Percentiles rank a stretch among this genome's conserved stretches.
Conservation (phyloP, 2,888 invertebrate species). For the Idaea straminata region DNA sequence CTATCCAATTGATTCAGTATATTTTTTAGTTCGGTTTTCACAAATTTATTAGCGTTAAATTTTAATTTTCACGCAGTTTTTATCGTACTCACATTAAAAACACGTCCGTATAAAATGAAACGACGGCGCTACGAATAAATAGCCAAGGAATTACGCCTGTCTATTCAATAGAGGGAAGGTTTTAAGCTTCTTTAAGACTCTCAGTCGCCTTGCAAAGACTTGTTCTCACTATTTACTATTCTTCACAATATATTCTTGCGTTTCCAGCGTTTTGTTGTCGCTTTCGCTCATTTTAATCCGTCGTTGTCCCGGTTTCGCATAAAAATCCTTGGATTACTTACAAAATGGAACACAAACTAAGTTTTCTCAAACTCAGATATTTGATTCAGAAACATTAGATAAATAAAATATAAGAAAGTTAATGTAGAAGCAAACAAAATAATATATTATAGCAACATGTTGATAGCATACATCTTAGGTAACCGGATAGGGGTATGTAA, state of each 20-base stretch:
- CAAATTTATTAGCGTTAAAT: no score
- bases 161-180: neutral
- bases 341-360: no score
- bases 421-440: neutral
- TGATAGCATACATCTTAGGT: conserved; percentile 13
- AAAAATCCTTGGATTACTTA: neutral
- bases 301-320: neutral
- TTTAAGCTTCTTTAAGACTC: neutral
- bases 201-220: neutral
- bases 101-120: no score
- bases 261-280: neutral
- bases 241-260: neutral
- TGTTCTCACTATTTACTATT: neutral
- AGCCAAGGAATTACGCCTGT: neutral
- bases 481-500: conserved; percentile 44
- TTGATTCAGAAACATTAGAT: neutral
- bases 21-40: no score
- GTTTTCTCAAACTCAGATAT: neutral
- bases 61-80: no score
- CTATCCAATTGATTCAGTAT: no score
- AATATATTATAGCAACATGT: conserved; percentile 13
- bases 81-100: no score
- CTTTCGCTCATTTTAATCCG: neutral
- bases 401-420: neutral
- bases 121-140: neutral